phyloP scores from a whole-genome alignment of 53 echinoderm and acorn worm species.

The Luidia sarsii region DNA sequence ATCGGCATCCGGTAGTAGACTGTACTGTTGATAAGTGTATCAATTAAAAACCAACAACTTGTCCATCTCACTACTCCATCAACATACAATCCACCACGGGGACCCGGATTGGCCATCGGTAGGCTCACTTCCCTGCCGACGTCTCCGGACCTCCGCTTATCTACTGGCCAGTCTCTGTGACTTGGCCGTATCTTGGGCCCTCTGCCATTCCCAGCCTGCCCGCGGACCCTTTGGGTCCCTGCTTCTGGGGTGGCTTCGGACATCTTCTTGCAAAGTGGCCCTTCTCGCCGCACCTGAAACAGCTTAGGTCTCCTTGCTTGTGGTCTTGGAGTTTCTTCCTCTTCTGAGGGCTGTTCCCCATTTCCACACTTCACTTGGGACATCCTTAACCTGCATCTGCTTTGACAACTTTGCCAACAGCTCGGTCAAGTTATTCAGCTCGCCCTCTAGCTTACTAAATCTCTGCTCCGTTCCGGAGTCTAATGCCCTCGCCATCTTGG shows the following conservation, averaged over 20 bases:
- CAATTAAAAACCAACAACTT: background rate
- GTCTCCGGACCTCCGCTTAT: background rate
- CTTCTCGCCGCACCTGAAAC: background rate
- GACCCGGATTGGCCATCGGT: background rate
- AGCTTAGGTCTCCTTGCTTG: background rate
- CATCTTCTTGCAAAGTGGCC: background rate
- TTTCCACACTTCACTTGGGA: background rate
- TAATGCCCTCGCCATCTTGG: constrained; percentile 5
- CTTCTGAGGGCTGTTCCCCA: background rate
- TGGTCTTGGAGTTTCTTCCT: background rate
- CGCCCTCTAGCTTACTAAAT: background rate
- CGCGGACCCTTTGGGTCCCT: background rate
- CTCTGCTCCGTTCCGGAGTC: constrained; percentile 8
- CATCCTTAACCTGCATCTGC: background rate
- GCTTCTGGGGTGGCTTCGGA: background rate
- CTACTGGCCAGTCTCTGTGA: background rate
- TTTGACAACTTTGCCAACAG: background rate
- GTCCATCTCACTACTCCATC: background rate
- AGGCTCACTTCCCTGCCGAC: no score
- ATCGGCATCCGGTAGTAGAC: no score
- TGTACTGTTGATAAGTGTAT: background rate
- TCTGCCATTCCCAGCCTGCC: background rate
- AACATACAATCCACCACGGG: background rate
- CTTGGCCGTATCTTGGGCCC: background rate
- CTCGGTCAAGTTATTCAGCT: background rate